Evolutionary conservation across 92 coral and sea anemone species (phyloP), one percentile per base, ranked within the genome.

Genomic region (Heteractis magnifica): DNA sequence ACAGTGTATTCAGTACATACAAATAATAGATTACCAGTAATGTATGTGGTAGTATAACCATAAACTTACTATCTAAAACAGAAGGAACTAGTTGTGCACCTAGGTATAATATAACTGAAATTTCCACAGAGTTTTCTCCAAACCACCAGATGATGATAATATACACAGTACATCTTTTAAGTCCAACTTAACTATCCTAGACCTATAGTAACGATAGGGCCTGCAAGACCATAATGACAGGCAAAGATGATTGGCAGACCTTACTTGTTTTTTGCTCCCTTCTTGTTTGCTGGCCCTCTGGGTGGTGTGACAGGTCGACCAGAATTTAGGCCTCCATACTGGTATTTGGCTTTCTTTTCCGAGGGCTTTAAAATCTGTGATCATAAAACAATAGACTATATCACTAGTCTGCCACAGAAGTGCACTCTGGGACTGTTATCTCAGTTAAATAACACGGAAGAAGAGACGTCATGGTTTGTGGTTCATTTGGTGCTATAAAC

Each of bases 301-400:
- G 98, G 98, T 65, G 97, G 97, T 44, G 98, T 95, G 51, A 95
- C 97, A 8, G 98, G 98, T 23, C 98, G 95, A 52, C 98, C 98
- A 70, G 98, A 93, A 81, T 95, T 95, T 50, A 95, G 90, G 13
- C 98, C 98, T 68, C 98, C 98, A 90, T 95, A 95, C 71, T 93
- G 99, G 86, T 96, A 96, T 78, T 96, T 96, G 49, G 99, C 99
- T 92, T 96, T 96, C 93, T 96, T 96, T 86, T 96, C 99, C 64
- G 99, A 96, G 34, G 99, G 99, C 81, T 96, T 96, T 52, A 96
- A 76, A 68, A 96, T 96, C 99, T 96, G 81, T 15, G 9, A 48
- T 19, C 34, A 41, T 41, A 59, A 78, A 10, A 77, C 13, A 8
- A 20, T 34, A 34, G 44, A 34, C 44, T 34, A 34, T 34, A 34